Evolutionary conservation across 2,888 invertebrate species (phyloP), one percentile per base, ranked within the genome.

Genomic region (Tetropium fuscum): DNA sequence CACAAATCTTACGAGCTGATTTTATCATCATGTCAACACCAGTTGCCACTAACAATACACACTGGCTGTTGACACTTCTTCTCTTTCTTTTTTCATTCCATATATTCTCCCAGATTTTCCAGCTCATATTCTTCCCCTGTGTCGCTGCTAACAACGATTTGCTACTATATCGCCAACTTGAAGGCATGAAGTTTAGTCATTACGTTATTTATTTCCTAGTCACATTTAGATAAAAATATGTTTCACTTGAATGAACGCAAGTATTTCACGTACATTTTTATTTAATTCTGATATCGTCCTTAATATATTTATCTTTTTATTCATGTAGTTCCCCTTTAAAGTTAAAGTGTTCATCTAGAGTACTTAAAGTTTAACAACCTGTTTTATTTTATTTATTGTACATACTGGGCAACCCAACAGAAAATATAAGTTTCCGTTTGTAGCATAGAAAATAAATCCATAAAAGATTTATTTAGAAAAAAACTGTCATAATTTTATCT

Each of bases 1-100:
- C 75, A 75, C 78, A 78, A 79, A 78, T 78, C 78, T 78, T 69
- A 73, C 73, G 71, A 69, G 72, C 66, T 66, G 75, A 75, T 78
- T 79, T 80, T 78, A 78, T 80, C 79, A 78, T 74, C 70, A 74
- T 78, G 80, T 79, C 80, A 80, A 78, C 80, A 78, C 78, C 80
- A 80, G 80, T 80, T 80, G 80, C 77, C 75, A 68, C 68, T 70
- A 72, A 75, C 76, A 77, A 77, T 76, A 73, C 74, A 72, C 73
- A 69, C 69, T 68, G 69, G 64, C 60, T 62, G 60, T 67, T 70
- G 64, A 69, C 68, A 70, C 55, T 53, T 47, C 64, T 67, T 64
- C 36, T 45, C 58, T 63, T 61, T 54, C 60, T 43, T 60, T 55
- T 55, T 53, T 38, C 13, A 20, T 41, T 55, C 58, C 20, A 18